Percentiles rank a stretch among this genome's conserved stretches.
Conservation (phyloP, 2,888 invertebrate genomes). For the Nasonovia ribisnigri region DNA sequence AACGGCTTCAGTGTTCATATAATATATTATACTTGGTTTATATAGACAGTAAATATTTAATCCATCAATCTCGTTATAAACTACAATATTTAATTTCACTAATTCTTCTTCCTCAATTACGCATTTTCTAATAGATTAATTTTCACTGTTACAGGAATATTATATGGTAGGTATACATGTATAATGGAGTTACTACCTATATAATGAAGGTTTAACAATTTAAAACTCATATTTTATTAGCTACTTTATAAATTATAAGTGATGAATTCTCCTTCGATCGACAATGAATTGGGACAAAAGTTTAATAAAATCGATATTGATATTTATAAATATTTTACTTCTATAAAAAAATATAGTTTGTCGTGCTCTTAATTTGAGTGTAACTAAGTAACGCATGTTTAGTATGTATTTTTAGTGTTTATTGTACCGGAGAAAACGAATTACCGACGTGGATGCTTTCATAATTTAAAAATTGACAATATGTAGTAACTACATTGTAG, state of each 20-base stretch:
- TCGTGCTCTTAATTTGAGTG: background rate
- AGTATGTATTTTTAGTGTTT: no score
- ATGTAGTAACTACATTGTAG: background rate
- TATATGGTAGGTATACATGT: background rate
- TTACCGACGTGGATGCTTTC: background rate
- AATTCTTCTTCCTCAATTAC: background rate
- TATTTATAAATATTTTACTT: background rate
- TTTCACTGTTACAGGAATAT: background rate
- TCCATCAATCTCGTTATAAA: background rate
- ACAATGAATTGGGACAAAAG: background rate
- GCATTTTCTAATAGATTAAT: background rate
- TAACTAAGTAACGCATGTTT: background rate
- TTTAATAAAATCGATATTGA: background rate
- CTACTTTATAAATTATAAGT: background rate
- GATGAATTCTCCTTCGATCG: background rate
- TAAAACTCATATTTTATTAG: background rate
- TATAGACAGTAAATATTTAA: background rate
- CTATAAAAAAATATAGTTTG: background rate
- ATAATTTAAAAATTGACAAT: background rate
- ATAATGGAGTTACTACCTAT: background rate
- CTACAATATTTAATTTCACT: background rate
- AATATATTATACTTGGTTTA: background rate
- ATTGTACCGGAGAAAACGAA: background rate
- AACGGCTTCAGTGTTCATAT: background rate
- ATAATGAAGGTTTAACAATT: background rate